Evolutionary conservation across 2,888 invertebrate genomes (phyloP), one percentile per base, ranked within the genome.

Genomic region (Cylindroiulus punctatus): DNA sequence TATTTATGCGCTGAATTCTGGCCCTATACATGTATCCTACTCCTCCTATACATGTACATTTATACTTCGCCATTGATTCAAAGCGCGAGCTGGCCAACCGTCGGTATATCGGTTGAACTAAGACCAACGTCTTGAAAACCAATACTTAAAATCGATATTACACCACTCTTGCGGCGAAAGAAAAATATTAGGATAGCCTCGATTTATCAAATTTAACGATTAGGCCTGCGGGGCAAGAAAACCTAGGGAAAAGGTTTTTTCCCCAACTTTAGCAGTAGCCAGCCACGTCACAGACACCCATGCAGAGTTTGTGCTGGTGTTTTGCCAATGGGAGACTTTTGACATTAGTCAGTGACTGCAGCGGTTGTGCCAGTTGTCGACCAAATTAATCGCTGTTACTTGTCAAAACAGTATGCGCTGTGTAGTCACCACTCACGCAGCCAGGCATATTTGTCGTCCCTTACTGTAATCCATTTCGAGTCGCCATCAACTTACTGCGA

Each of bases 111-210:
- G 57, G 57, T 57, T n/a, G 22, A 17, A 5, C 57, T 57, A 57
- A 57, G 57, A 57, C n/a, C 57, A 57, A 57, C 57, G 57, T 57
- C 57, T 57, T 57, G 22, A 57, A 57, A 57, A 57, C n/a, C 57
- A 57, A 57, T 57, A 22, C 57, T 57, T 57, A 57, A 57, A 57
- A 57, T 57, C 57, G 57, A 57, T 57, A 57, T 57, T 57, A 57
- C 57, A 57, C 57, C 57, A 57, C 57, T 57, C 57, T 57, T 57
- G 57, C 57, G 57, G 57, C 57, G 57, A 57, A 57, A 57, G 57
- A 57, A 57, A 57, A 57, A 57, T 57, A 57, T 57, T 57, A 57
- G 57, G 57, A 57, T 57, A 57, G 57, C 57, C 57, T 57, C 57
- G 57, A 57, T 57, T 57, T 57, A 57, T 57, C 57, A 57, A 57